Base-by-base conservation (phyloP, 2,797 vertebrate genomes). In the Somateria mollissima region DNA sequence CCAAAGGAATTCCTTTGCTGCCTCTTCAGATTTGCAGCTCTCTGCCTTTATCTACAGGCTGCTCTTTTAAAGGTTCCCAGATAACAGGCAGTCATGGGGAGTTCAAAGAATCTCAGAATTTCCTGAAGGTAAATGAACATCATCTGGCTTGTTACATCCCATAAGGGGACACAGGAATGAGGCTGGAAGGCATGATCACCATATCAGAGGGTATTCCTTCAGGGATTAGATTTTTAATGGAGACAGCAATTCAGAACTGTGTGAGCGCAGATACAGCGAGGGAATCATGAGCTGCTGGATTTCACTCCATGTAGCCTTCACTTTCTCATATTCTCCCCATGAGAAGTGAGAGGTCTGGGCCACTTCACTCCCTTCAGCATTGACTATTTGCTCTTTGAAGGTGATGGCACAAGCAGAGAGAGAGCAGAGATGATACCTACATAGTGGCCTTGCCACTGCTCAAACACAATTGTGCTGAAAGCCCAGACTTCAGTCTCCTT, bases 241-340 rank as follows among this genome's bases (percentile, higher is more conserved):
- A 81, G n/a, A 30, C 5, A 45, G 7, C 41, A 54, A 39, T 41
- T 14, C 76, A 37, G 57, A 32, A 32, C 47, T 24, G n/a, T 3
- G 0, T 37, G 58, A 53, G 27, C 24, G 28, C 43, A 30, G 51
- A 5, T 8, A 45, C 28, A 56, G 34, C 1, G 47, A 34, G 37
- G 64, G 41, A 25, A 45, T n/a, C 34, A 60, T 24, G 32, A 27
- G 36, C 49, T 22, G 34, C 56, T 76, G 73, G 19, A 3, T 64
- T 34, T 70, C 70, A 8, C 66, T 22, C 2, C 10, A 16, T 2
- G 6, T 25, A 70, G 71, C 47, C 41, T 34, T 70, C 16, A 8
- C 13, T 30, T 84, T 61, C 81, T 53, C 77, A 37, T 11, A 14
- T n/a, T 51, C 37, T 16, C 10, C 36, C 28, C 0, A 0, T 2